These are phyloP conservation scores for Porites cylindrica DNA, from an alignment of 92 coral and sea anemone species.

Conservation along the genomic window DNA sequence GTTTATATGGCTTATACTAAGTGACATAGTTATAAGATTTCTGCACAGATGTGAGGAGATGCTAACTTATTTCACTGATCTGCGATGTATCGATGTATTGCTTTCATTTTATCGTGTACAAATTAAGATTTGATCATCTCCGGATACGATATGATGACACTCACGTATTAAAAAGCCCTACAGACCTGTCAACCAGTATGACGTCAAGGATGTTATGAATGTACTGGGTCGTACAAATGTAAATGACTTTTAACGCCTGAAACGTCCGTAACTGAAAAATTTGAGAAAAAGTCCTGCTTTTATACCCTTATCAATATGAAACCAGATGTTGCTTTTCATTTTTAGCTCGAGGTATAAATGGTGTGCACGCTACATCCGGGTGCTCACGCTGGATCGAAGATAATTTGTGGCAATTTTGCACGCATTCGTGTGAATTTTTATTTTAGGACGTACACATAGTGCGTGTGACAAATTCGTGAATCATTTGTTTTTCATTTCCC, in stretches of 20 bases:
- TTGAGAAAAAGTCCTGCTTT: not conserved
- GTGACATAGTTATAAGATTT: no score
- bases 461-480: not conserved
- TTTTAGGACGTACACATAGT: not conserved
- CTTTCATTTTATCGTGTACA: no score
- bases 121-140: no score
- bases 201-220: not conserved
- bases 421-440: not conserved
- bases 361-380: not conserved
- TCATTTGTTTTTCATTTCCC: not conserved
- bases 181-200: not conserved
- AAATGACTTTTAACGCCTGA: no score
- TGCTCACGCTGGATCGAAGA: not conserved
- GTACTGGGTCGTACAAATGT: not conserved
- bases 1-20: no score
- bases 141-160: no score
- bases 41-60: no score
- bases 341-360: not conserved
- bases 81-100: no score
- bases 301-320: not conserved
- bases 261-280: not conserved
- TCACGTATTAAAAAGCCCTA: no score
- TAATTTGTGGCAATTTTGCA: not conserved
- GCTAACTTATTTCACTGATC: no score
- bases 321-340: not conserved